Conservation (phyloP, 1,140 invertebrate species). For the Physella acuta region DNA sequence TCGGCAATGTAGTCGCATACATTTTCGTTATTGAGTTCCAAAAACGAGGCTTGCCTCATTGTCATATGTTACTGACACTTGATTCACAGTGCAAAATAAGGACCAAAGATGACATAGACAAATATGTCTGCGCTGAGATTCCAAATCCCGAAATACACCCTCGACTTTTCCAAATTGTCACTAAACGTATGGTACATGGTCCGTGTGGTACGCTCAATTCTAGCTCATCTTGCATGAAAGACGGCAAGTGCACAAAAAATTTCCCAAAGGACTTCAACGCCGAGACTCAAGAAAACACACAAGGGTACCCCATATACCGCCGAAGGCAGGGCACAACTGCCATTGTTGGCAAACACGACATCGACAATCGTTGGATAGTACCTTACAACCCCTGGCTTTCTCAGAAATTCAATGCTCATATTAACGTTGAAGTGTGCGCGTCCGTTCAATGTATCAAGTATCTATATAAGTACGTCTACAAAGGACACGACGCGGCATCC, state of each 20-base stretch:
- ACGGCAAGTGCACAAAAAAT: no score
- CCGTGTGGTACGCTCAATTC: neutral
- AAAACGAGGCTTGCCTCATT: neutral
- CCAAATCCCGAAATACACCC: neutral
- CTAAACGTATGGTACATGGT: neutral
- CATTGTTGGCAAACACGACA: neutral
- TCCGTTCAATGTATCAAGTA: neutral
- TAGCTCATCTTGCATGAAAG: neutral
- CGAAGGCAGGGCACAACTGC: neutral
- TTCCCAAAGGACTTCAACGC: neutral
- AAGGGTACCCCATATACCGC: neutral
- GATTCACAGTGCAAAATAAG: no score
- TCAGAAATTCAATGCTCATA: slow-evolving; percentile 1
- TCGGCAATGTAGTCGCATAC: slow-evolving; percentile 6
- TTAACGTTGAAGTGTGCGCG: neutral
- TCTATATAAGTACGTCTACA: neutral
- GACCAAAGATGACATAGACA: slow-evolving; percentile 1
- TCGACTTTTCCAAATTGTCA: neutral
- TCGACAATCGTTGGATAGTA: neutral
- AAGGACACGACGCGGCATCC: neutral
- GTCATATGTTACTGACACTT: neutral
- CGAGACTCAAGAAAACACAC: neutral
- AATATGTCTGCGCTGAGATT: neutral
- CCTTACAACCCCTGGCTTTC: neutral
- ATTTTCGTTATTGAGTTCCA: neutral